These are phyloP conservation scores for Microhierax caerulescens DNA, from an alignment of 2,797 vertebrate species.

Conservation along the genomic window DNA sequence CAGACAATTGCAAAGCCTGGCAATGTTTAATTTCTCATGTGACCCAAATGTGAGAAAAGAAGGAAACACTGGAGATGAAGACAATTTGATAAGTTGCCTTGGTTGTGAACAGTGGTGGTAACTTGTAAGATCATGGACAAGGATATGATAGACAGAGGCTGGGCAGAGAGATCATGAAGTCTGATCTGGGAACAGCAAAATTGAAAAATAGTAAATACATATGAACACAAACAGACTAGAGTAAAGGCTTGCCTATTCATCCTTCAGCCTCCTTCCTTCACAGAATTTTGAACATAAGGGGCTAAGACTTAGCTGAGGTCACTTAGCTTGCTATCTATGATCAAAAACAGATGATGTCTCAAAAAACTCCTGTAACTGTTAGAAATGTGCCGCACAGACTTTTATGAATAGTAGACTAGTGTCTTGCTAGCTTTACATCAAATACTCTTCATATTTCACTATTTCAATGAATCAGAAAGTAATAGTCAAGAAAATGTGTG, in stretches of 20 bases:
- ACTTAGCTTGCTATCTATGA: neutral
- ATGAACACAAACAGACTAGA: neutral
- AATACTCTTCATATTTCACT: neutral
- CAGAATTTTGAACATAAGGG: neutral
- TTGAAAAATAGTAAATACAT: neutral
- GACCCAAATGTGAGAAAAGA: neutral
- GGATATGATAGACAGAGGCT: neutral
- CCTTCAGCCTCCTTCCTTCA: neutral
- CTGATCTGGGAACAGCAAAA: neutral
- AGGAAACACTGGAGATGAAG: neutral
- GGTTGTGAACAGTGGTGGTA: neutral
- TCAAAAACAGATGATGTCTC: neutral
- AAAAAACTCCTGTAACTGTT: neutral
- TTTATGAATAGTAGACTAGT: neutral
- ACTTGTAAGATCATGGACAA: neutral
- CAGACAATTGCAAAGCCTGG: rapidly evolving
- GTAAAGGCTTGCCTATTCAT: neutral
- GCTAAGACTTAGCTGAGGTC: neutral
- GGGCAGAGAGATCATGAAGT: neutral
- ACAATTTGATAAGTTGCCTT: neutral
- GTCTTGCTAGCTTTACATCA: neutral
- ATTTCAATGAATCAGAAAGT: neutral
- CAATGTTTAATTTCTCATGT: neutral
- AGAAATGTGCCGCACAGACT: neutral
- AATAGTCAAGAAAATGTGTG: neutral